Conservation (phyloP, 2,113 vertebrate genomes). For the Corythornis vintsioides region DNA sequence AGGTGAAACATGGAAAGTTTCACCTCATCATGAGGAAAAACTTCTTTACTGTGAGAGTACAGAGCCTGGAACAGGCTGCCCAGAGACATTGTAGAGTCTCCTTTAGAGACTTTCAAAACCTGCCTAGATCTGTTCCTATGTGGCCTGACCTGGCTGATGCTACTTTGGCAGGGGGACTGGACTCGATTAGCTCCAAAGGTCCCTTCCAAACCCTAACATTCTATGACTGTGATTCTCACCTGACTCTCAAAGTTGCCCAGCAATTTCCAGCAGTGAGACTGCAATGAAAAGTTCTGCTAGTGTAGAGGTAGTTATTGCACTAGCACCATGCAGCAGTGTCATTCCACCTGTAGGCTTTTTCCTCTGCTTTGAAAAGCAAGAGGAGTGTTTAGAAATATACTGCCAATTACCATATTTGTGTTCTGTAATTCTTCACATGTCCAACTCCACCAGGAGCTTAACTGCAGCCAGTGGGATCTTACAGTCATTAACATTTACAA, state of each 20-base stretch:
- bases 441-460: conserved; percentile 57
- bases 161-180: no score
- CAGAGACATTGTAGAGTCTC: no score
- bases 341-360: neutral
- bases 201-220: no score
- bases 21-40: no score
- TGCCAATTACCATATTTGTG: conserved; percentile 53
- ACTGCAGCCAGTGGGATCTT: conserved; percentile 64
- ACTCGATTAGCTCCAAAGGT: no score
- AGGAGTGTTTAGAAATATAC: conserved; percentile 37
- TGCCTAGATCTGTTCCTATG: no score
- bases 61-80: no score
- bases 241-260: neutral
- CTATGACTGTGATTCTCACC: neutral
- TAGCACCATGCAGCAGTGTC: rapidly evolving
- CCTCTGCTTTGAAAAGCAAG: conserved; percentile 5
- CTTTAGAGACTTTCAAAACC: no score
- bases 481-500: conserved; percentile 66
- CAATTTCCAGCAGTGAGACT: neutral
- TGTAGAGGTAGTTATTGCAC: neutral
- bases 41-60: no score
- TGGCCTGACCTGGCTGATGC: no score
- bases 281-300: neutral
- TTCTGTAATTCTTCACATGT: conserved; percentile 61
- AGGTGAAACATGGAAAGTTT: no score